Conservation (phyloP, 2,797 vertebrate genomes). For the Botia kubotai region DNA sequence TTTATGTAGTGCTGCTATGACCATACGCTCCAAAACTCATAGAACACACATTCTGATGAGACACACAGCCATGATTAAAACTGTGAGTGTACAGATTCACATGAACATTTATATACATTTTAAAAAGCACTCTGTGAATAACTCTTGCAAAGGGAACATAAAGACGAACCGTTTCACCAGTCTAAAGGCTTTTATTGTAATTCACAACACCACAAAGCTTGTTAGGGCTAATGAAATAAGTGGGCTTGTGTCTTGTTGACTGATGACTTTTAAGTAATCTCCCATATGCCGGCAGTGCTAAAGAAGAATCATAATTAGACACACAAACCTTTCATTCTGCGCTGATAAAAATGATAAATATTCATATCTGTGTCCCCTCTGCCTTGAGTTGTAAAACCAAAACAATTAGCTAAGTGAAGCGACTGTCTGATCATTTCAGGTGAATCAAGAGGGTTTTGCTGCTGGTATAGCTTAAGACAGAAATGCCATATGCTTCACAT, state of each 20-base stretch:
- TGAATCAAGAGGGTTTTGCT: constrained; percentile 31
- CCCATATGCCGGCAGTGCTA: constrained; percentile 65
- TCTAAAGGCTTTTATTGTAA: constrained; percentile 63
- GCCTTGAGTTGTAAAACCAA: constrained; percentile 46
- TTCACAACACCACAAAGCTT: constrained; percentile 69
- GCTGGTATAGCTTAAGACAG: not conserved
- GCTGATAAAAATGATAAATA: constrained; percentile 52
- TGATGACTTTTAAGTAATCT: constrained; percentile 75
- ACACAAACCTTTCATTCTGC: constrained; percentile 27
- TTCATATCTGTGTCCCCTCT: constrained; percentile 51
- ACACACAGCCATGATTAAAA: constrained; percentile 11
- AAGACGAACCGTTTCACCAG: not conserved
- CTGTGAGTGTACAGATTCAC: not conserved
- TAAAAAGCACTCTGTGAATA: not conserved
- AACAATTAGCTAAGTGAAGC: constrained; percentile 59
- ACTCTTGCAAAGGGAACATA: not conserved
- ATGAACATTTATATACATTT: constrained; percentile 10
- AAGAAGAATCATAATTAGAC: constrained; percentile 66
- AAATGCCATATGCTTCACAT: not conserved
- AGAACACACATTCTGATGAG: not conserved
- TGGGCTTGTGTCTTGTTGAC: constrained; percentile 71
- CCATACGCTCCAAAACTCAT: not conserved
- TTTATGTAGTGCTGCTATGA: too few relatives aligned
- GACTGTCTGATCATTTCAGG: constrained; percentile 40
- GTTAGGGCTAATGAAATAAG: constrained; percentile 75